phyloP scores from a whole-genome alignment of 2,113 vertebrate genomes.

The Prunella fulvescens region DNA sequence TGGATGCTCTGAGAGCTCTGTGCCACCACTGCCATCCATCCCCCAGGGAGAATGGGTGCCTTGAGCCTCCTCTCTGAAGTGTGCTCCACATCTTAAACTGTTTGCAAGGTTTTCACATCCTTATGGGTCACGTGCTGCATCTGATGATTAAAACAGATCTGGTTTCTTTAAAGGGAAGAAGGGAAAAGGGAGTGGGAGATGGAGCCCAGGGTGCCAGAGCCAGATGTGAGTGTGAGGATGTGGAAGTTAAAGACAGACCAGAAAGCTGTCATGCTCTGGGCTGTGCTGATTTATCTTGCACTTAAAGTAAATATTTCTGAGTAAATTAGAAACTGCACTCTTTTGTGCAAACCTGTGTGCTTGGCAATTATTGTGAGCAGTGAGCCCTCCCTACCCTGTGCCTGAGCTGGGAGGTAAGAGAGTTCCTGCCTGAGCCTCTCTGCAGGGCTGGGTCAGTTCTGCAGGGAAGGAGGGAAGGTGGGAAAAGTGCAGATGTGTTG shows the following conservation, averaged over 20 bases:
- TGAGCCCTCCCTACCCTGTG: neutral
- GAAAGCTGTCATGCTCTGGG: neutral
- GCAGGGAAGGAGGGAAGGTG: neutral
- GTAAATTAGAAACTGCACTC: neutral
- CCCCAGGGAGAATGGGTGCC: neutral
- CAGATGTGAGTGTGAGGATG: neutral
- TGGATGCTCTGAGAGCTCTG: neutral
- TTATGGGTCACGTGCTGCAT: neutral
- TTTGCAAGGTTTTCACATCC: neutral
- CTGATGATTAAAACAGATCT: neutral
- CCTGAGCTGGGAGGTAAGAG: neutral
- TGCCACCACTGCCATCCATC: neutral
- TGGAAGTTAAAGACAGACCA: neutral
- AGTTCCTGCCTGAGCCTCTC: neutral
- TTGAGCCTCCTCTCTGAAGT: neutral
- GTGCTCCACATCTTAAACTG: neutral
- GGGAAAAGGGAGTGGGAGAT: neutral
- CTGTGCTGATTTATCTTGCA: neutral
- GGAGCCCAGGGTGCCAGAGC: neutral
- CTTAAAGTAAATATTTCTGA: neutral
- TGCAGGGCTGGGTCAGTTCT: neutral
- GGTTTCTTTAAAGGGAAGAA: neutral
- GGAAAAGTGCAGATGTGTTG: neutral
- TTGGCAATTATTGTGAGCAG: neutral
- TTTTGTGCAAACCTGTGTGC: neutral